Evolutionary conservation across 2,113 vertebrate genomes (phyloP).

Genomic region (Mola mola): DNA sequence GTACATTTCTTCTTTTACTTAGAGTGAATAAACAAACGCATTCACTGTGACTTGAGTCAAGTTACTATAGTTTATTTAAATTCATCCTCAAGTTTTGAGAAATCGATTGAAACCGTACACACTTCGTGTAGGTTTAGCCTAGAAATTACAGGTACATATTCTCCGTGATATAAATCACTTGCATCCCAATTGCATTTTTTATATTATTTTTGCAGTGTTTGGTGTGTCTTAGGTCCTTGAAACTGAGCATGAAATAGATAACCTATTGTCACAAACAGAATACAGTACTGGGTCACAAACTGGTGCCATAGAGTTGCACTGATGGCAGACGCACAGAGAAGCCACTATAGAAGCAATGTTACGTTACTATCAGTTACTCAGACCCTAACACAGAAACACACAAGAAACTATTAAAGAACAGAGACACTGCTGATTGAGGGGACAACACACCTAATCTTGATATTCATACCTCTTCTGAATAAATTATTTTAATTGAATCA

Average conservation of each 20-base stretch:
- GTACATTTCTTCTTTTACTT: background rate
- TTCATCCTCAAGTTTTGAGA: no score
- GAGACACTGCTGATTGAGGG: slow-evolving; percentile 1
- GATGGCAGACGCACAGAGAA: slow-evolving; percentile 74
- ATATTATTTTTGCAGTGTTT: slow-evolving; percentile 21
- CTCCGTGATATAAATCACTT: no score
- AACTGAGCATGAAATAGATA: slow-evolving; percentile 58
- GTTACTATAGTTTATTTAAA: background rate
- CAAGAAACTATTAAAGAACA: slow-evolving; percentile 10
- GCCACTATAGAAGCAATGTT: slow-evolving; percentile 75
- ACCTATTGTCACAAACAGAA: slow-evolving; percentile 66
- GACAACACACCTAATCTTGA: background rate
- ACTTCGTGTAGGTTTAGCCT: background rate
- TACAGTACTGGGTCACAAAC: slow-evolving; percentile 67
- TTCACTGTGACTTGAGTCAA: slow-evolving; percentile 12
- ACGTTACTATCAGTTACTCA: slow-evolving; percentile 66
- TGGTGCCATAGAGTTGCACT: slow-evolving; percentile 67
- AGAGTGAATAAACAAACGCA: background rate
- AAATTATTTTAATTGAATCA: background rate
- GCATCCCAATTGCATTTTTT: slow-evolving; percentile 14
- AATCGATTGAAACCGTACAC: background rate
- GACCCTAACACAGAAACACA: slow-evolving; percentile 35
- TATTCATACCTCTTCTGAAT: slow-evolving; percentile 5
- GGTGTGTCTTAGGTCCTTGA: slow-evolving; percentile 47
- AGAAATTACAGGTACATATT: no score